Evolutionary conservation across 2,113 vertebrate genomes (phyloP).

Genomic region (Paramisgurnus dabryanus): DNA sequence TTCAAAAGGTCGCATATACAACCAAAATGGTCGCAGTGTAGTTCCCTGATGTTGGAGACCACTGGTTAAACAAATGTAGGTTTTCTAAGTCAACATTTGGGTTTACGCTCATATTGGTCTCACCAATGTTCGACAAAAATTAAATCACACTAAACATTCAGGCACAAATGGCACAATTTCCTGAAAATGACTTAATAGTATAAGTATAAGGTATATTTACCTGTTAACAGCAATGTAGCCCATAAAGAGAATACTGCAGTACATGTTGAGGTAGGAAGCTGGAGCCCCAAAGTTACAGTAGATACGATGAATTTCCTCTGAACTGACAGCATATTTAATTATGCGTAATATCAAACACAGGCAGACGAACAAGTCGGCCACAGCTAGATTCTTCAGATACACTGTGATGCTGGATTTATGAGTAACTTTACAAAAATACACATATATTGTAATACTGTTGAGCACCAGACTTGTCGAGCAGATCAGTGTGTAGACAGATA

Average conservation of each 20-base stretch:
- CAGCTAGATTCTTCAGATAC: constrained; percentile 73
- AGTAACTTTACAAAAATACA: constrained; percentile 63
- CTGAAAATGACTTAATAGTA: too few species aligned
- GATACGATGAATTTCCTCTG: constrained; percentile 23
- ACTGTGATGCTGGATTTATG: constrained; percentile 60
- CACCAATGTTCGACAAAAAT: too few species aligned
- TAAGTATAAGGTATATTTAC: constrained; percentile 42
- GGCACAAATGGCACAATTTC: too few species aligned
- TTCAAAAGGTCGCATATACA: too few species aligned
- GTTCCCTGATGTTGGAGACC: too few species aligned
- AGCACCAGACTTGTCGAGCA: constrained; percentile 65
- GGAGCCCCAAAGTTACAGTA: constrained; percentile 68
- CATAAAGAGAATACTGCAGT: constrained; percentile 78
- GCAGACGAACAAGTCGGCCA: constrained; percentile 69
- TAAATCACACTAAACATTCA: too few species aligned
- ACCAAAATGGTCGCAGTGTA: too few species aligned
- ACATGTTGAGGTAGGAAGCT: constrained; percentile 75
- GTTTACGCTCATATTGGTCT: too few species aligned
- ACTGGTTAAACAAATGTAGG: too few species aligned
- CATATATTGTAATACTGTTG: constrained; percentile 67
- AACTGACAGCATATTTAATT: constrained; percentile 43
- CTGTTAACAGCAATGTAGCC: constrained; percentile 72
- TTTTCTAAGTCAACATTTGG: too few species aligned
- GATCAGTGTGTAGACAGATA: constrained; percentile 56
- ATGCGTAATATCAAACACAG: constrained; percentile 67